Percentiles rank a stretch among this genome's conserved stretches.
phyloP scores from a whole-genome alignment of 2,113 vertebrate genomes.

The Ammodramus savannarum region DNA sequence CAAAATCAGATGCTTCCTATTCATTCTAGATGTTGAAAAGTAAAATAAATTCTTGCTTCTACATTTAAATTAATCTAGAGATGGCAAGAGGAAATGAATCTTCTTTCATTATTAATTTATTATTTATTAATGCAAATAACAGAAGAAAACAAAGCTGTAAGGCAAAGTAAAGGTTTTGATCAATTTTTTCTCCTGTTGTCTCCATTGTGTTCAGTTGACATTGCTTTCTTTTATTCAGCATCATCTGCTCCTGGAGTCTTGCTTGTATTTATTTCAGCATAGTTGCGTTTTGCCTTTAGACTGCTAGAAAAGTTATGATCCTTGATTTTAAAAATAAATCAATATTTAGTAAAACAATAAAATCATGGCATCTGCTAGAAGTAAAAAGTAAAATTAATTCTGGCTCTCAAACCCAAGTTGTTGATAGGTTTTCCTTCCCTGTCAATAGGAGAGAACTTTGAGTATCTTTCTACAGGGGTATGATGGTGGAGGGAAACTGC shows the following conservation, averaged over 20 bases:
- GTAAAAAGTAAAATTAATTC: background rate
- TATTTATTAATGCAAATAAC: background rate
- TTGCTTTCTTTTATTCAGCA: background rate
- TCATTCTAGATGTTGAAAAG: background rate
- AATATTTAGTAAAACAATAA: background rate
- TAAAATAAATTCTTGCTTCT: background rate
- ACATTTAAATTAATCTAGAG: background rate
- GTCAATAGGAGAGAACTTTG: background rate
- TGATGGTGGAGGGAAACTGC: fast-evolving
- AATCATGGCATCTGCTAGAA: background rate
- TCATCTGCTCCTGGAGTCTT: background rate
- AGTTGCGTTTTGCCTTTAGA: background rate
- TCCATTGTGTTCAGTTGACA: background rate
- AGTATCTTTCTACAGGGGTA: background rate
- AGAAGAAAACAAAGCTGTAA: background rate
- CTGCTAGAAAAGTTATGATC: background rate
- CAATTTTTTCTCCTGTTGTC: background rate
- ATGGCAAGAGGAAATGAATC: background rate
- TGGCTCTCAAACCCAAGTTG: background rate
- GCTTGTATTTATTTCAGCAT: background rate
- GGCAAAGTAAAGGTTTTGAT: background rate
- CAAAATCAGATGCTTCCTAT: background rate
- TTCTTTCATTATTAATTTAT: background rate
- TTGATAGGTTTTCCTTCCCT: background rate
- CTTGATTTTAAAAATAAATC: background rate